phyloP scores from a whole-genome alignment of 2,113 vertebrate genomes.

The Centropus unirufus region DNA sequence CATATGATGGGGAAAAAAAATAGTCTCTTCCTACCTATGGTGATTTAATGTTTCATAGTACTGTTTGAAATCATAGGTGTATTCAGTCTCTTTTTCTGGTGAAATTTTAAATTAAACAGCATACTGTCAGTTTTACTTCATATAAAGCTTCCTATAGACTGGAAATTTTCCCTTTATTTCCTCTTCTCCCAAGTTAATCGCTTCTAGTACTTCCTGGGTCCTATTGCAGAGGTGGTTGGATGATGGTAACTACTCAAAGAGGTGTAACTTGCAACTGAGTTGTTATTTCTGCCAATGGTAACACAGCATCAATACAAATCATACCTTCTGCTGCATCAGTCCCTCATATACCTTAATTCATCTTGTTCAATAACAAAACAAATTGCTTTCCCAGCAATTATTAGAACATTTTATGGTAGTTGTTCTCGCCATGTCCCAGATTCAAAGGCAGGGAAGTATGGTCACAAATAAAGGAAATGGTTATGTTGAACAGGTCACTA shows the following conservation, averaged over 20 bases:
- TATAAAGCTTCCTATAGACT: background rate
- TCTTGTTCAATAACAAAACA: background rate
- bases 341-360: background rate
- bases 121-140: background rate
- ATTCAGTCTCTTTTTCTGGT: background rate
- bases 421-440: background rate
- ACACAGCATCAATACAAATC: background rate
- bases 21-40: background rate
- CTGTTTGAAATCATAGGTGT: background rate
- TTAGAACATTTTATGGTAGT: background rate
- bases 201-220: background rate
- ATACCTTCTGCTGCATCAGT: background rate
- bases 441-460: background rate
- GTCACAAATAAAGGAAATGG: background rate
- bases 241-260: background rate
- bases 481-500: background rate
- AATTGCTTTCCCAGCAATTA: background rate
- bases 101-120: background rate
- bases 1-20: background rate
- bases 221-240: background rate
- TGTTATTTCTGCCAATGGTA: background rate
- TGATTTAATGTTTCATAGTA: background rate
- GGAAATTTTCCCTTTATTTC: background rate
- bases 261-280: background rate
- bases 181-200: background rate